Evolutionary conservation across 2,797 vertebrate genomes (phyloP), one percentile per base, ranked within the genome.

Genomic region (Danio aesculapii): DNA sequence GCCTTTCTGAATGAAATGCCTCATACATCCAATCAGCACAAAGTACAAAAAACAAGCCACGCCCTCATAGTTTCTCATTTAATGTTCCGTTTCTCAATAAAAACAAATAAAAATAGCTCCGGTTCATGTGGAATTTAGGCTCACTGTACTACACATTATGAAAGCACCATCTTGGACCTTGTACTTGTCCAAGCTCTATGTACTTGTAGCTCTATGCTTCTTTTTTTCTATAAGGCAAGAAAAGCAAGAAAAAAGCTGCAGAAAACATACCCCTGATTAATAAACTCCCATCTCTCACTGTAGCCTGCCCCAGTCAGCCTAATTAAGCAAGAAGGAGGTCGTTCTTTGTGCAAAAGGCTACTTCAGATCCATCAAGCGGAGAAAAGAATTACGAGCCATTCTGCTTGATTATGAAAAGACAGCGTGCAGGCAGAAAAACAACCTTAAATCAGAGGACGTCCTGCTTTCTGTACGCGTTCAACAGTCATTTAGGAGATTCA

Each of bases 351-450:
- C 81, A 81, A 85, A 84, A 84, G 87, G 88, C 85, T 83, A 83
- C 83, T 76, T 78, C 81, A 83, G 85, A 83, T 68, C 80, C 81
- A 78, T 70, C 72, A 78, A 88, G 86, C 83, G 88, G 77, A 83
- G 88, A 89, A 88, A 91, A 86, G 84, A 90, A 93, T 88, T 90
- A 87, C 69, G 73, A 78, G 75, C 78, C 82, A 79, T 88, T 90
- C 86, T 77, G 79, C 88, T 81, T 88, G 87, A 93, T 92, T 91
- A 91, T 63, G 19, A 53, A 72, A 44, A 71, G n/a, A 73, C 6
- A 30, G 9, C n/a, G 72, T 53, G 47, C n/a, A 47, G 47, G 30
- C 49, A 14, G 16, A 67, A 52, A 61, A 58, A 47, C 5, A 67
- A 10, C 6, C 4, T 70, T 43, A 3, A 70, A 70, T 43, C 9